Evolutionary conservation across 2,113 vertebrate genomes (phyloP).

Genomic region (Paralichthys olivaceus): DNA sequence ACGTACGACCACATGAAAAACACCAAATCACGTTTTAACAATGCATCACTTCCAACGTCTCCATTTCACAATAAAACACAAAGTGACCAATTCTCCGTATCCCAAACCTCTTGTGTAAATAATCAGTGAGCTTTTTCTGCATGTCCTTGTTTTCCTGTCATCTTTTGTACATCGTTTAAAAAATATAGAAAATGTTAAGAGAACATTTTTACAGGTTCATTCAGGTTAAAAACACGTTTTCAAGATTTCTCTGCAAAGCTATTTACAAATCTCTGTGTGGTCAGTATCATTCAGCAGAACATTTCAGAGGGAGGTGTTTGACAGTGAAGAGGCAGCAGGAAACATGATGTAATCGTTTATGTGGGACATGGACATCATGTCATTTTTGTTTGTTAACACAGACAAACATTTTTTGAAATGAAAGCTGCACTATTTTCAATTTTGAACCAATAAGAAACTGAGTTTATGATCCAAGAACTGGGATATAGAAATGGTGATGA

Average conservation of each 20-base stretch:
- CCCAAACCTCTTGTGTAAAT: constrained; percentile 47
- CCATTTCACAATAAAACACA: not conserved
- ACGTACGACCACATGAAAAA: not conserved
- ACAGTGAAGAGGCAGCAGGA: not conserved
- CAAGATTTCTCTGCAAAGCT: constrained; percentile 55
- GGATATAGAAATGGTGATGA: not conserved
- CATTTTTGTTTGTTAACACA: too few species aligned
- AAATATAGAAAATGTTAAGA: constrained; percentile 78
- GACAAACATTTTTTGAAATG: not conserved
- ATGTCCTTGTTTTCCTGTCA: constrained; percentile 18
- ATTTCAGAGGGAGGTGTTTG: not conserved
- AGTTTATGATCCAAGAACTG: too few species aligned
- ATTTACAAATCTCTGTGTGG: constrained; percentile 71
- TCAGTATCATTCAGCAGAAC: not conserved
- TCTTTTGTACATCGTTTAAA: constrained; percentile 68
- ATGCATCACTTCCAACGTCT: not conserved
- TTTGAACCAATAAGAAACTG: too few species aligned
- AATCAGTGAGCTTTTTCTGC: constrained; percentile 22
- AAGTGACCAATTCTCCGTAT: constrained; percentile 7
- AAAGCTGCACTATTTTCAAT: not conserved
- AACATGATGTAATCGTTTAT: not conserved
- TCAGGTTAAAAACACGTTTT: constrained; percentile 73
- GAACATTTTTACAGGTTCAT: constrained; percentile 69
- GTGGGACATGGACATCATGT: not conserved
- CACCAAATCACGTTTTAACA: not conserved